These are phyloP conservation scores for Corythaixoides concolor DNA, from an alignment of 2,113 vertebrate genomes.

Conservation along the genomic window DNA sequence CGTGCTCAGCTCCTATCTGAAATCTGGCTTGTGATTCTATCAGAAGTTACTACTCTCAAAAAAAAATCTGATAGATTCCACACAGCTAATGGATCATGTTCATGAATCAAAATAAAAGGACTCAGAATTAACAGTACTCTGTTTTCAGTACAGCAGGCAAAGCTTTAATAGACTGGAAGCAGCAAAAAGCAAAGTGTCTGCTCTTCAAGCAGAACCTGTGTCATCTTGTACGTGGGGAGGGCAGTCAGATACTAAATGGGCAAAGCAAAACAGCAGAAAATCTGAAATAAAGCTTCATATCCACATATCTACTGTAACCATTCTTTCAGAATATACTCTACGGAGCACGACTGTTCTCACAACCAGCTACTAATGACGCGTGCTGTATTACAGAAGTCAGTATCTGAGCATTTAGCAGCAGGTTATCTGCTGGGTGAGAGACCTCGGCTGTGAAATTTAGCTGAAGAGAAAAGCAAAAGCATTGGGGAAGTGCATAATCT, in stretches of 20 bases:
- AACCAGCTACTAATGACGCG: neutral
- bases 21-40: neutral
- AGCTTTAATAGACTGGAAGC: neutral
- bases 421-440: neutral
- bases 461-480: neutral
- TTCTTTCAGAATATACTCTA: neutral
- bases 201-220: neutral
- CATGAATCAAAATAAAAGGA: neutral
- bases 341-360: neutral
- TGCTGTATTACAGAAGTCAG: neutral
- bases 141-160: neutral
- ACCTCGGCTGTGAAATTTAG: rapidly evolving
- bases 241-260: neutral
- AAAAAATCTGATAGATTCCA: neutral
- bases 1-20: rapidly evolving
- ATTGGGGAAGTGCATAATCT: neutral
- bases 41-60: neutral
- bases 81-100: neutral
- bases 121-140: neutral
- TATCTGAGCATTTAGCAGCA: neutral
- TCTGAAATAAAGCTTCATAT: neutral
- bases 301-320: neutral
- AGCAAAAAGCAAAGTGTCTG: neutral
- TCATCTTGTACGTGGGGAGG: neutral
- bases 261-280: neutral